Conservation (phyloP, 2,888 invertebrate genomes). For the Orchestes rusci region DNA sequence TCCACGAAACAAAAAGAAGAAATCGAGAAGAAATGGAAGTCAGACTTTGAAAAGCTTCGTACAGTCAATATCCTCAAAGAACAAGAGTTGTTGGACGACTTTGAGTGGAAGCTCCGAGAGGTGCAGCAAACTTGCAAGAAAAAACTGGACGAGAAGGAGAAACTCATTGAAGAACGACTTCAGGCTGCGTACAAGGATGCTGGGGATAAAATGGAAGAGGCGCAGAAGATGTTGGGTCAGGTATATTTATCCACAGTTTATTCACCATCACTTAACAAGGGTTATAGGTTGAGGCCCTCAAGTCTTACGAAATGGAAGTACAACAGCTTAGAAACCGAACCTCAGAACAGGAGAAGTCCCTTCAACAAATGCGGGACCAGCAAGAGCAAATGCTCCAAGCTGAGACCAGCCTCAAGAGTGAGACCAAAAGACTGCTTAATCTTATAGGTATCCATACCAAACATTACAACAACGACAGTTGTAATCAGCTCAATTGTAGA, state of each 20-base stretch:
- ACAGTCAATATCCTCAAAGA: slow-evolving; percentile 64
- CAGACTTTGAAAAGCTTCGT: slow-evolving; percentile 61
- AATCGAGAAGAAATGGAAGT: slow-evolving; percentile 54
- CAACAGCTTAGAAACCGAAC: slow-evolving; percentile 51
- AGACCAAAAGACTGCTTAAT: slow-evolving; percentile 42
- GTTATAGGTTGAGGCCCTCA: slow-evolving; percentile 46
- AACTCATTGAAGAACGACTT: slow-evolving; percentile 49
- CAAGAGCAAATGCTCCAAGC: slow-evolving; percentile 50
- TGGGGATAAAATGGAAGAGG: slow-evolving; percentile 39
- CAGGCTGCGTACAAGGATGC: slow-evolving; percentile 42
- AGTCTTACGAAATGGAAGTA: slow-evolving; percentile 51
- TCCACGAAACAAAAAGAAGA: slow-evolving; percentile 54
- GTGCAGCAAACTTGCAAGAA: slow-evolving; percentile 64
- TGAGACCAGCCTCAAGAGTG: slow-evolving; percentile 50
- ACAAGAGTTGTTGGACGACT: slow-evolving; percentile 67
- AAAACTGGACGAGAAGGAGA: slow-evolving; percentile 55
- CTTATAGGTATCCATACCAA: slow-evolving; percentile 20
- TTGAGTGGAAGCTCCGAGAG: slow-evolving; percentile 77
- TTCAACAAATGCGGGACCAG: slow-evolving; percentile 51
- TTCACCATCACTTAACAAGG: background rate
- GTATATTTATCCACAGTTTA: slow-evolving; percentile 30
- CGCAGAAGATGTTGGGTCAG: slow-evolving; percentile 41
- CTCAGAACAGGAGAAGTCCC: slow-evolving; percentile 52
- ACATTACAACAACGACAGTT: too few species aligned
- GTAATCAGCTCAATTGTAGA: slow-evolving; percentile 30